Evolutionary conservation across 2,113 vertebrate species (phyloP).

Genomic region (Daubentonia madagascariensis): DNA sequence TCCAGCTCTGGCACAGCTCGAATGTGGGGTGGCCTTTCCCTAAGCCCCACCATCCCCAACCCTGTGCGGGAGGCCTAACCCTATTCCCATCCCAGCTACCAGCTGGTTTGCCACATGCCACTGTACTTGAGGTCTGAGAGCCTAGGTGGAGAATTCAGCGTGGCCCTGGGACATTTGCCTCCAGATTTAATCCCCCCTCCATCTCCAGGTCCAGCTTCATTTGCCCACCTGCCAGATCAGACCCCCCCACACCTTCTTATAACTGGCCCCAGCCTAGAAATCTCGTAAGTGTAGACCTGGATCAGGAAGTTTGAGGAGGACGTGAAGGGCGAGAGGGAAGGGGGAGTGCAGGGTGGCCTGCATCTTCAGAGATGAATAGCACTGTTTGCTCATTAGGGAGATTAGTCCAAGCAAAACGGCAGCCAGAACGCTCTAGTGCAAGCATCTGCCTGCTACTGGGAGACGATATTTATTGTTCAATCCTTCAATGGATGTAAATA

Average conservation of each 20-base stretch:
- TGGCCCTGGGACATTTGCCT: not conserved
- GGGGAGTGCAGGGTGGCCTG: conserved; percentile 34
- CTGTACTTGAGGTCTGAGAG: not conserved
- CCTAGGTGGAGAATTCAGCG: not conserved
- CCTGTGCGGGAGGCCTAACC: not conserved
- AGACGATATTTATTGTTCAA: conserved; percentile 86
- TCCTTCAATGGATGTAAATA: conserved; percentile 87
- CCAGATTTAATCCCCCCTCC: not conserved
- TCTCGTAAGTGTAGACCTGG: not conserved
- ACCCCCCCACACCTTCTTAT: not conserved
- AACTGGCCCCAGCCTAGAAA: not conserved
- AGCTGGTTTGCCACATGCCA: not conserved
- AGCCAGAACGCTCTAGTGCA: conserved; percentile 80
- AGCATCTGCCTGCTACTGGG: conserved; percentile 88
- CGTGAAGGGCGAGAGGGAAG: not conserved
- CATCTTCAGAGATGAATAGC: conserved; percentile 81
- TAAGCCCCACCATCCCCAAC: fast-evolving
- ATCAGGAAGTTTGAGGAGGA: not conserved
- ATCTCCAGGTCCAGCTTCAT: not conserved
- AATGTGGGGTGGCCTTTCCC: not conserved
- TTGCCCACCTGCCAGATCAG: not conserved
- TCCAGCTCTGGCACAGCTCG: fast-evolving
- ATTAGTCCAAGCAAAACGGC: conserved; percentile 77
- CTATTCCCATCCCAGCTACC: too few relatives aligned
- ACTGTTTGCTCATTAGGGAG: conserved; percentile 85